Evolutionary conservation across 2,888 invertebrate species (phyloP).

Genomic region (Pseudococcus viburni): DNA sequence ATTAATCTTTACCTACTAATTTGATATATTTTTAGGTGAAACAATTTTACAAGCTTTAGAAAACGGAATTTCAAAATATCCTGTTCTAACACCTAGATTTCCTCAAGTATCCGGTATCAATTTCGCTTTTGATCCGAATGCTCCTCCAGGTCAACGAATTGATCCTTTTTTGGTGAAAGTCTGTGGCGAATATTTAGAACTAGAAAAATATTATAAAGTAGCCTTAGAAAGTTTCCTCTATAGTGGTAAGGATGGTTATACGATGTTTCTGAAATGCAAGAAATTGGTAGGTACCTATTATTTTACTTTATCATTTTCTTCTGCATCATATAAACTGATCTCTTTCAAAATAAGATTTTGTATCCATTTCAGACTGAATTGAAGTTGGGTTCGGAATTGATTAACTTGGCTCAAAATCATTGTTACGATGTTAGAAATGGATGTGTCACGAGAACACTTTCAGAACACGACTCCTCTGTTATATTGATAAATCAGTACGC

Average conservation of each 20-base stretch:
- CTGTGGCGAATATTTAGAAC: conserved; percentile 86
- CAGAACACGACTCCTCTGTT: too few species aligned
- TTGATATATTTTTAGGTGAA: conserved; percentile 73
- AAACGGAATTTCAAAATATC: conserved; percentile 88
- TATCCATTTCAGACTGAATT: conserved; percentile 79
- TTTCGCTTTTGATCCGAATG: conserved; percentile 82
- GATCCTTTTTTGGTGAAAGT: conserved; percentile 82
- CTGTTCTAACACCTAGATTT: conserved; percentile 89
- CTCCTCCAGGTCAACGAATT: conserved; percentile 80
- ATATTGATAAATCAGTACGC: background rate
- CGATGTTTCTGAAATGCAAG: conserved; percentile 81
- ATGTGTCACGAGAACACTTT: conserved; percentile 71
- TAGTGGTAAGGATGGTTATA: conserved; percentile 88
- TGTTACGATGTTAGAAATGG: conserved; percentile 88
- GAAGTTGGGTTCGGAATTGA: conserved; percentile 88
- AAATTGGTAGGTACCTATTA: conserved; percentile 76
- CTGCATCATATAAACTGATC: background rate
- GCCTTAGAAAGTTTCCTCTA: conserved; percentile 87
- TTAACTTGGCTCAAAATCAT: conserved; percentile 89
- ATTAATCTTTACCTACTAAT: background rate
- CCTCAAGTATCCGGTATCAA: conserved; percentile 87
- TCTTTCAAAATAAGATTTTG: background rate
- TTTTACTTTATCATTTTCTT: conserved; percentile 23
- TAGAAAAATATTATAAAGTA: conserved; percentile 81
- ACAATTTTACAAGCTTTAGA: conserved; percentile 82